Conservation (phyloP, 2,888 invertebrate genomes). For the Rhagonycha fulva region DNA sequence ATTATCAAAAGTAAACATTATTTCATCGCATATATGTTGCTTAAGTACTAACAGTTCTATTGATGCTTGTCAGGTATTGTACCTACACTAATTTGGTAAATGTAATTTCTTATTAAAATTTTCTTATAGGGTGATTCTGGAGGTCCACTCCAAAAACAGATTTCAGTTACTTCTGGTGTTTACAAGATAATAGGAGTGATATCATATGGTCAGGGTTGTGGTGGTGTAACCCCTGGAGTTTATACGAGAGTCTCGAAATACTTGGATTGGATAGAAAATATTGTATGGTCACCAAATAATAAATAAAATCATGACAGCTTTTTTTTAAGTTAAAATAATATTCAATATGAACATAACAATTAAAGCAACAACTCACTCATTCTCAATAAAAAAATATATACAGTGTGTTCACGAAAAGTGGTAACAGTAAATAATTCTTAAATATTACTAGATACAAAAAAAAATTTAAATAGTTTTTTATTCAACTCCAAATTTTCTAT, state of each 20-base stretch:
- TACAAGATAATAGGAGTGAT: neutral
- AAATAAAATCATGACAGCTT: neutral
- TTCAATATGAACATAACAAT: no score
- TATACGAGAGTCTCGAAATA: neutral
- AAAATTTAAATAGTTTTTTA: no score
- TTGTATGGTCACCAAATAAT: neutral
- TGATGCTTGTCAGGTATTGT: neutral
- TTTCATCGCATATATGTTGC: neutral
- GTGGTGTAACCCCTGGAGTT: neutral
- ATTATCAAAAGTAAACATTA: constrained; percentile 12
- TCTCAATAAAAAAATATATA: no score
- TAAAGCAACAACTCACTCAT: no score
- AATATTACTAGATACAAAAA: no score
- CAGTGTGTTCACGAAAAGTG: no score
- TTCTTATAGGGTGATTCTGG: neutral
- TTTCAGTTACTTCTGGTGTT: neutral
- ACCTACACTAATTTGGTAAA: neutral
- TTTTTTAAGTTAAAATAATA: neutral
- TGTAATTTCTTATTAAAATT: neutral
- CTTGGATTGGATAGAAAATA: neutral
- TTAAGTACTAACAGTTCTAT: neutral
- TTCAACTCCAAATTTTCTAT: no score
- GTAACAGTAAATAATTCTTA: no score
- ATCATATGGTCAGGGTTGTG: neutral
- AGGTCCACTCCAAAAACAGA: neutral